phyloP scores from a whole-genome alignment of 2,888 invertebrate species.

The Chrysolina americana region DNA sequence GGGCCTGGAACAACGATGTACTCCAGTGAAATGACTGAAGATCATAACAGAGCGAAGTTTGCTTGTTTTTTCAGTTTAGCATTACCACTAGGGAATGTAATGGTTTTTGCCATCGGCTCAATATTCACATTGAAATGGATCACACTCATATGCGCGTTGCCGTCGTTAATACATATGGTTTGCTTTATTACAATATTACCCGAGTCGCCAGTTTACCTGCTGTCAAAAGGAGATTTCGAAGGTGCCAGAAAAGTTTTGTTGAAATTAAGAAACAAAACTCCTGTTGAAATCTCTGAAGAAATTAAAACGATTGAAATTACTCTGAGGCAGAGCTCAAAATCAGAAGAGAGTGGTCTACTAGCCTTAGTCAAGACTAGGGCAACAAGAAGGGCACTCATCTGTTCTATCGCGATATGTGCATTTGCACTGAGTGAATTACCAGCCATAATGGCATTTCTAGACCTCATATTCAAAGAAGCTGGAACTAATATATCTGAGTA shows the following conservation, averaged over 20 bases:
- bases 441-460: conserved; percentile 84
- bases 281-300: not conserved
- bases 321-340: conserved; percentile 11
- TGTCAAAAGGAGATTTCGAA: conserved; percentile 69
- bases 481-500: conserved; percentile 76
- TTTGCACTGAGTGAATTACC: conserved; percentile 85
- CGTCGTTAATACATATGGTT: conserved; percentile 47
- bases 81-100: conserved; percentile 51
- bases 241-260: conserved; percentile 74
- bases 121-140: conserved; percentile 48
- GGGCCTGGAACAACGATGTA: conserved; percentile 78
- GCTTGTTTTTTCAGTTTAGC: conserved; percentile 65
- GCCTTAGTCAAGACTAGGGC: conserved; percentile 37
- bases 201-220: conserved; percentile 55
- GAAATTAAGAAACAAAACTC: conserved; percentile 35
- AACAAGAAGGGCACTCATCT: conserved; percentile 73
- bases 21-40: conserved; percentile 87
- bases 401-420: conserved; percentile 82
- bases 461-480: conserved; percentile 79
- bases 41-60: conserved; percentile 83
- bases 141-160: conserved; percentile 49
- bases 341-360: conserved; percentile 33
- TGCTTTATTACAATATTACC: conserved; percentile 49
- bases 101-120: conserved; percentile 52
- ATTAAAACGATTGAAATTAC: conserved; percentile 17